These are phyloP conservation scores for Gymnoscopelus microlampas DNA, from an alignment of 2,797 vertebrate species.

Conservation along the genomic window DNA sequence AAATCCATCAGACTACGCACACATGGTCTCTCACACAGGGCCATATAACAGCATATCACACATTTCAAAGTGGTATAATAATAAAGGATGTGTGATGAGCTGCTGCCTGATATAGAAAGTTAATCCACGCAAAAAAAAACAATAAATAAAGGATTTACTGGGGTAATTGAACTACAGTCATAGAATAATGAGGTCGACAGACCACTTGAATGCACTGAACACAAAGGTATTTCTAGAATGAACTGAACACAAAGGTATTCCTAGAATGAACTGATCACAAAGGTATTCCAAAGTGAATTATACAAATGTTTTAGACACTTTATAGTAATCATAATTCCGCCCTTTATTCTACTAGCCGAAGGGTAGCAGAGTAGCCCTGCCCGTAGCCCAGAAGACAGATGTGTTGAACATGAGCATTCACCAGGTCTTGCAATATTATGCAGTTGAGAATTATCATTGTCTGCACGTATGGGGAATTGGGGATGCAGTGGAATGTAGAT, in stretches of 20 bases:
- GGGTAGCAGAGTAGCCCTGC: too few species aligned
- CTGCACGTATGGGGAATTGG: neutral
- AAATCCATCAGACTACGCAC: conserved; percentile 70
- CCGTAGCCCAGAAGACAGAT: too few species aligned
- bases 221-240: conserved; percentile 67
- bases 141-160: conserved; percentile 54
- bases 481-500: conserved; percentile 29
- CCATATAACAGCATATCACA: conserved; percentile 72
- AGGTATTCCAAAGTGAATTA: conserved; percentile 72
- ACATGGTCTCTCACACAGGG: conserved; percentile 34
- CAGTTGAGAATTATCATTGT: neutral
- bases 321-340: conserved; percentile 10
- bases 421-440: neutral
- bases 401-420: too few species aligned
- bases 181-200: conserved; percentile 61
- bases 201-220: conserved; percentile 42
- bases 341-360: too few species aligned
- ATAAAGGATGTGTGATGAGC: conserved; percentile 71
- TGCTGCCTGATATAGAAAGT: conserved; percentile 69
- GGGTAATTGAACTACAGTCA: conserved; percentile 70
- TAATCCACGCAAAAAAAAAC: conserved; percentile 74
- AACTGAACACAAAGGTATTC: conserved; percentile 62
- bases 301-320: conserved; percentile 33
- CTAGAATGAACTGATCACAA: conserved; percentile 65
- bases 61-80: conserved; percentile 72